Conservation (phyloP, 2,888 invertebrate species). For the Enchytraeus crypticus region DNA sequence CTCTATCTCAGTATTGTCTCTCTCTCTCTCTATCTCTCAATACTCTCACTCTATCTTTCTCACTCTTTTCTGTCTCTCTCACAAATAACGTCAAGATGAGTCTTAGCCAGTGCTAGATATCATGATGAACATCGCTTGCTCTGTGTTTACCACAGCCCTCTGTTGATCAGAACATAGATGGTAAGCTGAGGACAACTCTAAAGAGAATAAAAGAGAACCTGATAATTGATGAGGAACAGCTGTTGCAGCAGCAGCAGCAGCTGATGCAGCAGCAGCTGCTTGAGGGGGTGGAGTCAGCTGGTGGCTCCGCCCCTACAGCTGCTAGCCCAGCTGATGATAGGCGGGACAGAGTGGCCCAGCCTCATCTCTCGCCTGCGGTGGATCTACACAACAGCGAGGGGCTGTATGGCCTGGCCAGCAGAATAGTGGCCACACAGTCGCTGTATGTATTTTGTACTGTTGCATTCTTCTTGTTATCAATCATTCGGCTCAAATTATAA, state of each 20-base stretch:
- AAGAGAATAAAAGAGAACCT: conserved; percentile 69
- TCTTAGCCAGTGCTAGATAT: too few species aligned
- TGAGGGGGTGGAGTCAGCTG: not conserved
- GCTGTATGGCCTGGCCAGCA: conserved; percentile 71
- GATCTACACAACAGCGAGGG: conserved; percentile 61
- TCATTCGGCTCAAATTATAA: too few species aligned
- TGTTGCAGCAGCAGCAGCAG: not conserved
- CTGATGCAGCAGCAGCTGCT: not conserved
- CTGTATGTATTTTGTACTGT: conserved; percentile 49
- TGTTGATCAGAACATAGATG: conserved; percentile 47
- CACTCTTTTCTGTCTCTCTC: too few species aligned
- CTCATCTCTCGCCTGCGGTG: conserved; percentile 59
- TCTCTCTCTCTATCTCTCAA: too few species aligned
- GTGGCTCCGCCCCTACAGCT: not conserved
- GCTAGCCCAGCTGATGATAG: not conserved
- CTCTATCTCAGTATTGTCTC: too few species aligned
- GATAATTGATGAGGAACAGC: conserved; percentile 43
- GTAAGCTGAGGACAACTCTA: conserved; percentile 65
- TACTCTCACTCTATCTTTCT: too few species aligned
- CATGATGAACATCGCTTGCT: too few species aligned
- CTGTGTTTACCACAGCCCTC: too few species aligned
- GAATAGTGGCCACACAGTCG: conserved; percentile 87
- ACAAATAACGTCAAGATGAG: too few species aligned
- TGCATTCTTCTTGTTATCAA: not conserved
- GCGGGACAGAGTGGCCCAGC: conserved; percentile 51